Evolutionary conservation across 2,113 vertebrate species (phyloP).

Genomic region (Setophaga petechia): DNA sequence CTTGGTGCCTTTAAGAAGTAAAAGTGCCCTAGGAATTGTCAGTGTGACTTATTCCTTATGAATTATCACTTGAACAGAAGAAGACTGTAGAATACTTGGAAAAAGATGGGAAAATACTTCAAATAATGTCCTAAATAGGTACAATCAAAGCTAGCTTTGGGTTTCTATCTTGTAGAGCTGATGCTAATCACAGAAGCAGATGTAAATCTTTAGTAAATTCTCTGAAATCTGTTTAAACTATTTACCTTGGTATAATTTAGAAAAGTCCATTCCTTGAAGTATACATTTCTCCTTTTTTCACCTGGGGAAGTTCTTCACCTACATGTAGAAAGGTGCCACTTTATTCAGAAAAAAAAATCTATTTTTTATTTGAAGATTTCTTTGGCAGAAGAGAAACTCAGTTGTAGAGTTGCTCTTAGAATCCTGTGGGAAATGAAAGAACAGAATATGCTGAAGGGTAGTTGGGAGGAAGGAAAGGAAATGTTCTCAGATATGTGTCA

Average conservation of each 20-base stretch:
- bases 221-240: neutral
- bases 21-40: neutral
- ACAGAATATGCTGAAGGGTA: conserved; percentile 19
- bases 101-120: neutral
- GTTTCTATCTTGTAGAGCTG: neutral
- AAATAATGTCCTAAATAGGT: neutral
- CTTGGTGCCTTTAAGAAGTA: neutral
- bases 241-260: neutral
- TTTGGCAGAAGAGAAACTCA: conserved; percentile 47
- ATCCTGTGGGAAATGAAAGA: conserved; percentile 56
- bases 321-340: neutral
- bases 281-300: neutral
- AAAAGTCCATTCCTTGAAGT: neutral
- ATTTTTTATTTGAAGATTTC: conserved; percentile 36
- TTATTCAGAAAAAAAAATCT: neutral
- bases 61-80: neutral
- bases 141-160: neutral
- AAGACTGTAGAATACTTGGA: neutral
- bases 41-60: neutral
- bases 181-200: neutral
- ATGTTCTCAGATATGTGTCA: conserved; percentile 46
- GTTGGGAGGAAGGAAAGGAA: neutral
- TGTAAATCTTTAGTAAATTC: neutral
- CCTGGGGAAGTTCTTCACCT: neutral
- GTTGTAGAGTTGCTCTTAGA: conserved; percentile 10